Evolutionary conservation across 2,797 vertebrate species (phyloP).

Genomic region (Danio choprae): DNA sequence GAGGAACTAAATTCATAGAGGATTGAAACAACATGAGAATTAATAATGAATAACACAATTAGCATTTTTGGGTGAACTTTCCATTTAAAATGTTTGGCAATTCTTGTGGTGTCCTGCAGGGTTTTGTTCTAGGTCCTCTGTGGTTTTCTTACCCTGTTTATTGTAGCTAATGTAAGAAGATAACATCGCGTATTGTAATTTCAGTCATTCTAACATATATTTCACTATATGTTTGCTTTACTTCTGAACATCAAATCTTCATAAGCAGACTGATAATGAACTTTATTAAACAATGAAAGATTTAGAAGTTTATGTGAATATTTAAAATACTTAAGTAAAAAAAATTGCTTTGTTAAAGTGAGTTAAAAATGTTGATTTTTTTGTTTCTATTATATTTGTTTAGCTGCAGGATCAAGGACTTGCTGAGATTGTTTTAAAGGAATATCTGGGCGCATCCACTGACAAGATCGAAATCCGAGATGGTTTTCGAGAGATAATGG

Average conservation of each 20-base stretch:
- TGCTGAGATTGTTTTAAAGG: conserved; percentile 62
- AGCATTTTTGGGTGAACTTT: no score
- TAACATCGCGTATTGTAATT: no score
- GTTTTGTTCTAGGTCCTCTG: background rate
- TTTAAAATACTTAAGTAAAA: no score
- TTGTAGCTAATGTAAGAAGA: background rate
- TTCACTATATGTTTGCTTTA: background rate
- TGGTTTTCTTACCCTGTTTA: background rate
- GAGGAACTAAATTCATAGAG: no score
- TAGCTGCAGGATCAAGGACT: conserved; percentile 60
- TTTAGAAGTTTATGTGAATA: no score
- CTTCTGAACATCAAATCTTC: background rate
- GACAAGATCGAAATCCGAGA: conserved; percentile 76
- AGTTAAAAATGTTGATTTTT: no score
- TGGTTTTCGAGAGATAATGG: conserved; percentile 72
- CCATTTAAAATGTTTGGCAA: no score
- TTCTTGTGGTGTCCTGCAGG: background rate
- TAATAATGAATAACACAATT: no score
- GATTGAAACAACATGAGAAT: no score
- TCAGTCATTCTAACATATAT: background rate
- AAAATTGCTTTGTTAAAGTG: no score
- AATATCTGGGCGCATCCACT: conserved; percentile 74
- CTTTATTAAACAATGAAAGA: background rate
- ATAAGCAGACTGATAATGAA: background rate
- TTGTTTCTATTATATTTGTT: no score